Evolutionary conservation across 2,888 invertebrate species (phyloP).

Genomic region (Horisme vitalbata): DNA sequence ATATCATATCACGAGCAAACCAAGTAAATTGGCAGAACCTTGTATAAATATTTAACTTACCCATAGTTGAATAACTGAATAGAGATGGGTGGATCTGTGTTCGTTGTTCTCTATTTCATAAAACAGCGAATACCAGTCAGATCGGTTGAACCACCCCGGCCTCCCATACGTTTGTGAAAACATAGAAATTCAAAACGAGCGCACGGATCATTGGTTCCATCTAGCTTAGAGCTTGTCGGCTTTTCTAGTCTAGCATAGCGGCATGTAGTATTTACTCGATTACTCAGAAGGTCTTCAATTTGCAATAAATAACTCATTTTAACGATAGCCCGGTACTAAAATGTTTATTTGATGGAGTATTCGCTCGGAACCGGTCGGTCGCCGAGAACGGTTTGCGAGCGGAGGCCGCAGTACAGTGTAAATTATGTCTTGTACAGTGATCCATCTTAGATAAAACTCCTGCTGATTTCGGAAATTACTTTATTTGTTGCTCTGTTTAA

Average conservation of each 20-base stretch:
- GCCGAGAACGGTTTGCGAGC: constrained; percentile 27
- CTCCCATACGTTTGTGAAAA: constrained; percentile 21
- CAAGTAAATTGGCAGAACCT: too few relatives aligned
- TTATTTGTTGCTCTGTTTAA: too few relatives aligned
- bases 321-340: constrained; percentile 31
- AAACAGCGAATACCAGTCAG: constrained; percentile 20
- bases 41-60: constrained; percentile 9
- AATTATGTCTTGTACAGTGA: constrained; percentile 20
- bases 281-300: constrained; percentile 24
- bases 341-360: constrained; percentile 35
- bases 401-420: constrained; percentile 21
- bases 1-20: too few relatives aligned
- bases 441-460: constrained; percentile 5
- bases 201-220: constrained; percentile 12
- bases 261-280: constrained; percentile 4
- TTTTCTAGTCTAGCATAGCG: constrained; percentile 2
- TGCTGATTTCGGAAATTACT: too few relatives aligned
- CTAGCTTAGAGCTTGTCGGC: constrained; percentile 3
- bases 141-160: constrained; percentile 6
- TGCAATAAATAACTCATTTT: constrained; percentile 27
- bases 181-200: constrained; percentile 11
- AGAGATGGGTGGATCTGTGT: constrained; percentile 13
- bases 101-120: constrained; percentile 18
- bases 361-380: constrained; percentile 35
- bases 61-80: constrained; percentile 18